Percentiles rank a stretch among this genome's conserved stretches.
These are phyloP conservation scores for Eueremaeus valkanovi DNA, from an alignment of 2,888 invertebrate species.

Conservation along the genomic window DNA sequence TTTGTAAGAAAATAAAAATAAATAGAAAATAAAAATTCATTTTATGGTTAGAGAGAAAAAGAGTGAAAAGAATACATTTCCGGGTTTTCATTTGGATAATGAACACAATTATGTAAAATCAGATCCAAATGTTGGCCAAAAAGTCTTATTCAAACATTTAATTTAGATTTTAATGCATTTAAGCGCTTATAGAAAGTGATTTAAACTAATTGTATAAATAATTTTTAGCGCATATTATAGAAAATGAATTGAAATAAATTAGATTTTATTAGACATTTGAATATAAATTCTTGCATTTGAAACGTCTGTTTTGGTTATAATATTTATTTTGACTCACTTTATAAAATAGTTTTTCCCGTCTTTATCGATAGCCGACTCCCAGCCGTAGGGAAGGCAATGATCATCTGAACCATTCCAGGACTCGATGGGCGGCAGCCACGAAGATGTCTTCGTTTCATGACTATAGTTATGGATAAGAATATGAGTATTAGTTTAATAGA, in stretches of 20 bases:
- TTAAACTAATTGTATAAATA: no score
- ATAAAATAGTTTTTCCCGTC: conserved; percentile 67
- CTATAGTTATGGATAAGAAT: conserved; percentile 55
- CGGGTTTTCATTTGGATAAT: not conserved
- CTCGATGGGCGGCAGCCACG: conserved; percentile 84
- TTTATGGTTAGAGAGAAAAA: no score
- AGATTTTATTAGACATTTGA: not conserved
- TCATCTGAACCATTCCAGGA: conserved; percentile 62
- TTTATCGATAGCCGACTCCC: conserved; percentile 81
- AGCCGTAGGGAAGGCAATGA: conserved; percentile 72
- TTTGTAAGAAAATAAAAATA: no score
- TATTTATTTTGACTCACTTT: conserved; percentile 47
- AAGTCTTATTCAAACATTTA: no score
- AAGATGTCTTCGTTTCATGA: conserved; percentile 73
- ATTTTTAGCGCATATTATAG: not conserved
- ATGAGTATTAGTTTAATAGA: conserved; percentile 2
- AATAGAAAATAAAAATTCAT: no score
- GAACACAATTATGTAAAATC: no score
- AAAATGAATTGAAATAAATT: not conserved
- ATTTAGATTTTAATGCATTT: no score
- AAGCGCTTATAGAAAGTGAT: no score
- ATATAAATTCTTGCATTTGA: not conserved
- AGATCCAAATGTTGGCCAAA: no score
- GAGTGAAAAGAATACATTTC: no score
- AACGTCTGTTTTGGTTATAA: conserved; percentile 9